Evolutionary conservation across 1,140 invertebrate genomes (phyloP).

Genomic region (Adoxophyes honmai): DNA sequence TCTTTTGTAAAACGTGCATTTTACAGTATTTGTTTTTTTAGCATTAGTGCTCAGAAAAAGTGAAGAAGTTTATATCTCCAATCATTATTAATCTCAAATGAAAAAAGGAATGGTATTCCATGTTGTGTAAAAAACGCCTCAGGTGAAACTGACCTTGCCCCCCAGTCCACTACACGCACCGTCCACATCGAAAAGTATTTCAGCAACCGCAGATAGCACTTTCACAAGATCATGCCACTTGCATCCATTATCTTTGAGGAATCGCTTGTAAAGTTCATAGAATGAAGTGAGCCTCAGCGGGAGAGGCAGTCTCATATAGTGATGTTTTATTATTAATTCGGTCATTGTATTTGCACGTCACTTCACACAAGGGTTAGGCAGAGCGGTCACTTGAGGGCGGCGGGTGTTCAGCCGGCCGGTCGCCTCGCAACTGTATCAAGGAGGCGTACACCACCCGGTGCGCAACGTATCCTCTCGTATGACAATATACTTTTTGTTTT

Average conservation of each 20-base stretch:
- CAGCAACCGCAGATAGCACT: slow-evolving; percentile 61
- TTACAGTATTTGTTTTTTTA: no score
- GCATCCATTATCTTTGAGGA: slow-evolving; percentile 69
- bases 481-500: slow-evolving; percentile 3
- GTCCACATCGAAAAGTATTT: slow-evolving; percentile 70
- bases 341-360: slow-evolving; percentile 44
- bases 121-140: no score
- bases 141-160: slow-evolving; percentile 60
- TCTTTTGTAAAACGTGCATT: no score
- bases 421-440: slow-evolving; percentile 45
- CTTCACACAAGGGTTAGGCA: slow-evolving; percentile 24
- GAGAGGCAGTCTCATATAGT: slow-evolving; percentile 43
- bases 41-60: no score
- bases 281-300: slow-evolving; percentile 47
- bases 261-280: slow-evolving; percentile 62
- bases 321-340: slow-evolving; percentile 52
- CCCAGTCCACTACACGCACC: slow-evolving; percentile 50
- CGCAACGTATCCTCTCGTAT: slow-evolving; percentile 11
- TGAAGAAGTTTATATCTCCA: no score
- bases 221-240: slow-evolving; percentile 71
- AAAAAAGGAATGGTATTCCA: no score
- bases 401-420: slow-evolving; percentile 46
- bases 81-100: no score
- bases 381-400: slow-evolving; percentile 27
- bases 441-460: slow-evolving; percentile 11